Base-by-base conservation (phyloP, 2,888 invertebrate genomes). In the Dichetophora obliterata region DNA sequence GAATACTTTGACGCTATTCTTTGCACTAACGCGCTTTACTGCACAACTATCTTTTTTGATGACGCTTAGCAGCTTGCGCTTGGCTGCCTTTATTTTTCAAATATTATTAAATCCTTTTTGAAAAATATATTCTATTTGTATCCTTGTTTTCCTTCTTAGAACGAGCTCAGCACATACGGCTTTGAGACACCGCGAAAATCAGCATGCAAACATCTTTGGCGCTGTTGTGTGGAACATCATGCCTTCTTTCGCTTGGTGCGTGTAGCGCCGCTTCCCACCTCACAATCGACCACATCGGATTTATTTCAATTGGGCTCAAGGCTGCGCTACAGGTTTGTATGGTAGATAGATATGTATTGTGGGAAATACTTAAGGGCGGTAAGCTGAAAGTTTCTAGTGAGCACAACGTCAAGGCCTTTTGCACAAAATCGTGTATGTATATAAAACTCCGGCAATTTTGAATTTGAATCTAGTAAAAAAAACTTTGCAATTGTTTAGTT, bases 161-260 rank as follows among this genome's bases (percentile, higher is more conserved):
- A 96, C 88, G 97, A 97, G 85, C 96, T 97, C 82, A 95, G 96
- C 87, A 97, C 97, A n/a, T 98, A 97, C 89, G 97, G 97, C 6
- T 98, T 98, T 90, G 97, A 98, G 90, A 95, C 97, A 31, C 95
- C 96, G 66, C 95, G 96, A 76, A 94, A 96, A 84, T 92, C 95
- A 31, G 97, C 97, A 19, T 98, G 98, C 89, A 96, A 98, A 85
- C 98, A 98, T 90, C 91, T 98, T 82, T 98, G 98, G 97, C 95
- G 96, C 83, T 98, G 98, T 90, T 97, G 97, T 89, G 94, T 97
- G 74, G 98, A 98, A 88, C 98, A 98, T 88, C 98, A 98, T 90
- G 95, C 96, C 52, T 96, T 97, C 91, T 97, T 96, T 91, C 92
- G 96, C 78, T 91, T 96, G 84, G 95, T 96, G 87, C 95, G 95